Evolutionary conservation across 2,113 vertebrate species (phyloP).

Genomic region (Thalassarche chlororhynchos): DNA sequence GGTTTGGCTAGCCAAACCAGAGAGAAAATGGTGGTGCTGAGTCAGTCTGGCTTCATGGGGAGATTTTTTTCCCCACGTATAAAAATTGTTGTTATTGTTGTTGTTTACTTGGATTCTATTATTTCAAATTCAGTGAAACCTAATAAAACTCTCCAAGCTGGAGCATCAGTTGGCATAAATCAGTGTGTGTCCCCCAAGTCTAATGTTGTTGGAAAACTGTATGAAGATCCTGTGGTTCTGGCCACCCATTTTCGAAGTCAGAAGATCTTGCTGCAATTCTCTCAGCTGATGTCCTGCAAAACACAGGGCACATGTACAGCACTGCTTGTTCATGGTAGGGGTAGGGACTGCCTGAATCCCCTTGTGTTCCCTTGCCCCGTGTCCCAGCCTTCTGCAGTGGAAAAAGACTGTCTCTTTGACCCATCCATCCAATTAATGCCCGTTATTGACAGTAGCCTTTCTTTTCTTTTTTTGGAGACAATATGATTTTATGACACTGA

Average conservation of each 20-base stretch:
- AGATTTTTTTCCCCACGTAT: neutral
- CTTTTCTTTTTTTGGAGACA: neutral
- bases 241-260: neutral
- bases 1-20: neutral
- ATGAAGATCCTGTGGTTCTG: neutral
- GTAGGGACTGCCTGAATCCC: neutral
- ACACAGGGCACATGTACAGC: neutral
- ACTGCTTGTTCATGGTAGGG: neutral
- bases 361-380: neutral
- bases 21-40: neutral
- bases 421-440: conserved; percentile 17
- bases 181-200: neutral
- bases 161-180: neutral
- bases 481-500: neutral
- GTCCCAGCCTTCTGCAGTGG: neutral
- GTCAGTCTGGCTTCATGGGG: neutral
- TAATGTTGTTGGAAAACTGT: neutral
- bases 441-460: conserved; percentile 44
- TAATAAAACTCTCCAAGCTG: neutral
- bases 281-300: neutral
- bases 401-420: conserved; percentile 33
- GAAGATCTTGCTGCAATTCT: neutral
- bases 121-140: neutral
- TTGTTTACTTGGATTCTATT: neutral
- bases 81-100: neutral